Evolutionary conservation across 2,113 vertebrate species (phyloP), one percentile per base, ranked within the genome.

Genomic region (Polypterus bichir): DNA sequence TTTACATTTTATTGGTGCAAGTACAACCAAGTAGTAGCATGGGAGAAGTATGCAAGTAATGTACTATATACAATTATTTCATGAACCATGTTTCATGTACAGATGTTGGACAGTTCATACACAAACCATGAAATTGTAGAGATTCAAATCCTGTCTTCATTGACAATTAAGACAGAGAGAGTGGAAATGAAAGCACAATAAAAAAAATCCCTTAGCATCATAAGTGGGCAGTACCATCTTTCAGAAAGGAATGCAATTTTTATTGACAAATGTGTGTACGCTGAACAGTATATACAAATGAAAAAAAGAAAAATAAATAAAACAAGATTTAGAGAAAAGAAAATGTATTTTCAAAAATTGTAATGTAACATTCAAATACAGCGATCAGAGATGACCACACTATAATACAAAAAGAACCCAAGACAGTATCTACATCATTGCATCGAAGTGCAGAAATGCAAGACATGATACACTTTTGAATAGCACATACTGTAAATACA

Each of bases 221-320:
- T 27, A 27, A 27, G 27, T 27, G 27, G 27, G 68, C 66, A 71
- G 71, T 79, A 82, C 77, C 65, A 75, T 73, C 77, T 73, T 84
- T 82, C 77, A 81, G 71, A 84, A 72, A 85, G 82, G 72, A 86
- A 85, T 81, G 85, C 87, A 83, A 82, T 96, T 27, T 27, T 94
- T 92, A 96, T 92, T 92, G 89, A 85, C 88, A 88, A 83, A 83
- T 83, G 79, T 77, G 83, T 82, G 77, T 78, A 77, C 74, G 77
- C 79, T 84, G 64, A 83, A 88, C 84, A 92, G 71, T 81, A 84
- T 87, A 79, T 82, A 89, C 80, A 92, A 83, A 80, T 83, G 86
- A 81, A 84, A 86, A 85, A 81, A 72, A 69, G 58, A 67, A 49
- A 66, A 67, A 62, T 66, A 27, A 27, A 27, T 27, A 27, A 27